Base-by-base conservation (phyloP, 2,797 vertebrate species). In the Menidia menidia region DNA sequence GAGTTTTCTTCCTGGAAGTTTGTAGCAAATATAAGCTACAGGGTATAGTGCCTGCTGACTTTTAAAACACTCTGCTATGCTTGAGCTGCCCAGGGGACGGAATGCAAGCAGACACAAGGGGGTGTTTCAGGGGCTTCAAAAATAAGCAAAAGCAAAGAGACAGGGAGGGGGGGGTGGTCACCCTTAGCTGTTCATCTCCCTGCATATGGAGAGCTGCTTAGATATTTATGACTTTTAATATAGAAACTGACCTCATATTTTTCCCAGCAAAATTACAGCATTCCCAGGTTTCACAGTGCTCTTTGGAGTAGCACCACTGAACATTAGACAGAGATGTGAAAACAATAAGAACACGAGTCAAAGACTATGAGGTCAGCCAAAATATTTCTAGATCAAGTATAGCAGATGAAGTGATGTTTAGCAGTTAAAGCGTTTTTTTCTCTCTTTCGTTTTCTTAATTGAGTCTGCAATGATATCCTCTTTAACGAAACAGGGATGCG, bases 181-280 rank as follows among this genome's bases (percentile, higher is more conserved):
- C 52, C 73, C 68, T 55, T 55, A 62, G 64, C 81, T 70, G 73
- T 74, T 70, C 69, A 55, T 78, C 68, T 84, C 68, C 58, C 61
- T 71, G 73, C 77, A 80, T 83, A 82, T 18, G 35, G 75, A 73
- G 71, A 78, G 71, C 77, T 84, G 77, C 66, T 92, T 62, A 90
- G 89, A 91, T 89, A 92, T 92, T 86, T 80, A 93, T 91, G 87
- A 84, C 75, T 88, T 90, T 87, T 91, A 88, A 89, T 89, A 89
- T 91, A 87, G 84, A 92, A 83, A 83, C 86, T 89, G 81, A 90
- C 87, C 77, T 87, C 83, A 75, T 84, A 84, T 89, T 83, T 89
- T 88, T 71, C 68, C 14, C 60, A 2, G 73, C 55, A 45, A 88
- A 89, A 87, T 84, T 71, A 80, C 73, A 80, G 73, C 78, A 80